These are phyloP conservation scores for Glaucopsyche alexis DNA, from an alignment of 2,888 invertebrate species.

Conservation along the genomic window DNA sequence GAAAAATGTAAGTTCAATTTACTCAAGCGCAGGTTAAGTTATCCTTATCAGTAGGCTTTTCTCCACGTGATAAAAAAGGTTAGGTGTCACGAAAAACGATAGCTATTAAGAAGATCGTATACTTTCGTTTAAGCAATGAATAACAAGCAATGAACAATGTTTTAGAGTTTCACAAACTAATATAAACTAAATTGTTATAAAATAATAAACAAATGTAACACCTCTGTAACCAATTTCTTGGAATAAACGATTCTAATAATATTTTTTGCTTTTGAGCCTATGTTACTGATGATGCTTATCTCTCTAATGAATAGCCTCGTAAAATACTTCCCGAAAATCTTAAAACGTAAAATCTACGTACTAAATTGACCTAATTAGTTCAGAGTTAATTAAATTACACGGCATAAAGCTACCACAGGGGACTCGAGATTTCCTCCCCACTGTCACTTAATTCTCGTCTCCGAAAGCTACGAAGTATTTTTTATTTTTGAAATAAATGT, in stretches of 20 bases:
- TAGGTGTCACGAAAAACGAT: not conserved
- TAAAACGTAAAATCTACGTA: slow-evolving; percentile 20
- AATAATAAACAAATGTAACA: too few species aligned
- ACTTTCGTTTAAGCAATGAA: not conserved
- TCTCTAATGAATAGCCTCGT: slow-evolving; percentile 13
- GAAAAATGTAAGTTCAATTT: not conserved
- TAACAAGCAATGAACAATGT: too few species aligned
- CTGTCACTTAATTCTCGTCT: slow-evolving; percentile 30
- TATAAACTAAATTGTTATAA: too few species aligned
- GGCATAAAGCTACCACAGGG: slow-evolving; percentile 32
- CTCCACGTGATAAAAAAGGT: not conserved
- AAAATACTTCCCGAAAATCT: slow-evolving; percentile 26
- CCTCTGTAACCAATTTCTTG: too few species aligned
- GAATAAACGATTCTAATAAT: too few species aligned
- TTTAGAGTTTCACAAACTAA: not conserved
- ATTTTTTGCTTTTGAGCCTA: not conserved
- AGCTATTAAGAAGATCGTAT: not conserved
- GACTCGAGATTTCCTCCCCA: slow-evolving; percentile 31
- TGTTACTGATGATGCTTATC: slow-evolving; percentile 1
- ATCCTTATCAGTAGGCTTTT: not conserved
- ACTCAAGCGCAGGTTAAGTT: not conserved
- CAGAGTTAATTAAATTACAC: slow-evolving; percentile 33
- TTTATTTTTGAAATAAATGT: not conserved
- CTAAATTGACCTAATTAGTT: slow-evolving; percentile 32
- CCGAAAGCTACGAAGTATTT: not conserved